phyloP scores from a whole-genome alignment of 2,888 invertebrate species.

The Tipula lateralis region DNA sequence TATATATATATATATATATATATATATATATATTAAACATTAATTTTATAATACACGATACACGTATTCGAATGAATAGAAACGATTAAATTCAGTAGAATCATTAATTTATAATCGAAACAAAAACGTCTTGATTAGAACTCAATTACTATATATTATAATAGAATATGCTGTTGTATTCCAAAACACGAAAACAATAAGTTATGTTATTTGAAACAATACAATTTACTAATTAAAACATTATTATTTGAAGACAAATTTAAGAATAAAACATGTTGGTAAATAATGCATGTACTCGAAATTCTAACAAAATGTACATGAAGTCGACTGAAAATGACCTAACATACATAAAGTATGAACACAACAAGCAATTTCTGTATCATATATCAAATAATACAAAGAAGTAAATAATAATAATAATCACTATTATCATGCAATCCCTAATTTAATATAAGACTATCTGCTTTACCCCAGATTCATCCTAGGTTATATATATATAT shows the following conservation, averaged over 20 bases:
- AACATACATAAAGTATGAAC: background rate
- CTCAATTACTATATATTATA: too few species aligned
- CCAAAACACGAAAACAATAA: too few species aligned
- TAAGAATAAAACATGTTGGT: background rate
- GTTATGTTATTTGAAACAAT: background rate
- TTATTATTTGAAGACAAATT: background rate
- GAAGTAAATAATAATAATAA: constrained; percentile 11
- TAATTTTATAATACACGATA: too few species aligned
- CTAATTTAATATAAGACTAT: background rate
- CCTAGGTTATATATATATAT: background rate
- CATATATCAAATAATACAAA: background rate
- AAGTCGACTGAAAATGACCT: background rate
- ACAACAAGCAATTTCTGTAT: background rate
- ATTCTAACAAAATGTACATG: background rate
- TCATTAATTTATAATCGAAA: too few species aligned
- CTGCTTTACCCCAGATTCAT: background rate
- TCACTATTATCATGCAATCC: background rate
- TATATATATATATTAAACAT: too few species aligned
- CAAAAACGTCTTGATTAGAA: too few species aligned
- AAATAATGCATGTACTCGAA: too few species aligned
- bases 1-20: too few species aligned
- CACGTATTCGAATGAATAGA: too few species aligned
- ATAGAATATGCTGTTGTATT: too few species aligned
- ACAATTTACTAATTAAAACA: background rate
- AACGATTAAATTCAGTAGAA: too few species aligned